Base-by-base conservation (phyloP, 2,888 invertebrate genomes). In the Drosophila antonietae region DNA sequence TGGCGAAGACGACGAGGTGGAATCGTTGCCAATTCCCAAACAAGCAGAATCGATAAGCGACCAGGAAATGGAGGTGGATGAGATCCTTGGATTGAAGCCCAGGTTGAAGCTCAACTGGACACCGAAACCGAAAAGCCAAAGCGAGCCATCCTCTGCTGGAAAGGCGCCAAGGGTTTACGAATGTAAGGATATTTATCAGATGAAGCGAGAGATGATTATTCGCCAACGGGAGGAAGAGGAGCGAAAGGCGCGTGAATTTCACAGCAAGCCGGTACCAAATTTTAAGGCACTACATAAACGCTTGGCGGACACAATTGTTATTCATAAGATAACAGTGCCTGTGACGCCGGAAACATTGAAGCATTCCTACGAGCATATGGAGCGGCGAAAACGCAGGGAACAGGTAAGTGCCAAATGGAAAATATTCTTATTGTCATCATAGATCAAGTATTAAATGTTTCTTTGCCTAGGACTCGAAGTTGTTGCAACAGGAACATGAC, bases 231-330 rank as follows among this genome's bases (percentile, higher is more conserved):
- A 77, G 7, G 88, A 92, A 31, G 91, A 92, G 35, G 92, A 92
- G 44, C 89, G 85, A 0, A 92, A 91, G 63, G 88, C 83, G 47
- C 87, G 93, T 1, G 68, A 90, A 63, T 93, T 93, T 70, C 91
- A 87, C 28, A 91, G 93, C 51, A 84, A 90, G 0, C 93, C 92
- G 5, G 89, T 81, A 20, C 92, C 92, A 0, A 92, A 92, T 41
- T 92, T 91, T 18, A 80, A 66, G 9, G 65, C 68, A 0, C 28
- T 75, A 8, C 81, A 89, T 44, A 78, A 83, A 39, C 74, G 75
- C 10, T 18, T 83, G 28, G 65, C 70, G 0, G 73, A 77, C 1
- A 64, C 74, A 10, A 61, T 64, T 12, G 60, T 82, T 0, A 55
- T 67, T 0, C 91, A 91, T 61, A 71, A 35, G 6, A 53, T 90